Base-by-base conservation (phyloP, 2,113 vertebrate genomes). In the Andinoacara biseriatus region DNA sequence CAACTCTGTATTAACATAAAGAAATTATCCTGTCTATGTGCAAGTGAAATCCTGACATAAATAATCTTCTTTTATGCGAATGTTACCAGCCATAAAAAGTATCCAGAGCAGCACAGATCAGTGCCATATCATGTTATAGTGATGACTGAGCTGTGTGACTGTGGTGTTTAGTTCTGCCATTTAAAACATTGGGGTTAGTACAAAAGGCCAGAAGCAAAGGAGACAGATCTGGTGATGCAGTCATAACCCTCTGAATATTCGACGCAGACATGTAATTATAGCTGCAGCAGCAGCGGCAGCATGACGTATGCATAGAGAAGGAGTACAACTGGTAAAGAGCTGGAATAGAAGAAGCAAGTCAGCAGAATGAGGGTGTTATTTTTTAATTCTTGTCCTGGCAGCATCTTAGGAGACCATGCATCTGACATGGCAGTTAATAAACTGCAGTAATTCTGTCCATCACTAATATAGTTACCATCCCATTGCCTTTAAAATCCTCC, bases 401-500 rank as follows among this genome's bases (percentile, higher is more conserved):
- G 57, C 59, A 35, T 90, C 59, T 69, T 10, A 31, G 76, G 24
- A 63, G 74, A 83, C 5, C 40, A 22, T 82, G 63, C 58, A 18
- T 63, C 78, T 62, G 74, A 89, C 65, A 60, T 5, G 15, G 61
- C 76, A 89, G 86, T 89, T 84, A 88, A 87, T 80, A 81, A 31
- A 40, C 84, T 54, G 72, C 86, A 72, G 82, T 90, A 85, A 90
- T 91, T 91, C 88, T 87, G 89, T 91, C 88, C 69, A 80, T 94
- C 90, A 86, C 86, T 46, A 5, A 78, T 81, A 72, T 91, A 58
- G 84, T 89, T 93, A 90, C 86, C 65, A 72, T 31, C 60, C 52
- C 15, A 58, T 93, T 57, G 58, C 90, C 91, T 76, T 76, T 84
- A 52, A 87, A 84, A 67, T 61, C 79, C 63, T 76, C 62, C 79